These are phyloP conservation scores for Lepidurus packardi DNA, from an alignment of 1,140 invertebrate genomes.

Conservation along the genomic window DNA sequence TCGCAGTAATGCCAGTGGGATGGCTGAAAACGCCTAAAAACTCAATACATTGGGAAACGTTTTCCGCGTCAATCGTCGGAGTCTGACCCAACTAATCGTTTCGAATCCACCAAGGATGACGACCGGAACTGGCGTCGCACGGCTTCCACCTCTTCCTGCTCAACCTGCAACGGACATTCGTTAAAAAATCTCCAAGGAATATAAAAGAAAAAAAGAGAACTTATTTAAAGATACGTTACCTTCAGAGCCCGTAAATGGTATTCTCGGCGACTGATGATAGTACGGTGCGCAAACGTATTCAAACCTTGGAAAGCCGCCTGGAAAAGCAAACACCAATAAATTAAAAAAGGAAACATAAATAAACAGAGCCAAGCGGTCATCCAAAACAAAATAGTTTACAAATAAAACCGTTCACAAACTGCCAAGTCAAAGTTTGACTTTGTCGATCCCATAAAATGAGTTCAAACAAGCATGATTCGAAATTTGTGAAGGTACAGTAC, in stretches of 20 bases:
- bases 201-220: background rate
- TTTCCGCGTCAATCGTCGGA: background rate
- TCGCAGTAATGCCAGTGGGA: too few species aligned
- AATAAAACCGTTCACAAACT: background rate
- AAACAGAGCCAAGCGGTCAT: background rate
- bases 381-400: background rate
- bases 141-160: slow-evolving; percentile 10
- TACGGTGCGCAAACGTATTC: background rate
- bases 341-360: background rate
- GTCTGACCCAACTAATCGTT: background rate
- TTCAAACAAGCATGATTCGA: background rate
- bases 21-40: too few species aligned
- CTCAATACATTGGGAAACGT: background rate
- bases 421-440: slow-evolving; percentile 14
- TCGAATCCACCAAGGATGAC: background rate
- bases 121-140: background rate
- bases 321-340: background rate
- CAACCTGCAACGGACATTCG: background rate
- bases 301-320: slow-evolving; percentile 20
- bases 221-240: background rate
- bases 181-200: background rate
- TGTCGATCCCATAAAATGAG: background rate
- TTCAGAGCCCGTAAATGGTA: slow-evolving; percentile 19
- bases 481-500: background rate
- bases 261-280: background rate